These are phyloP conservation scores for Arenaria interpres DNA, from an alignment of 2,113 vertebrate species.

Conservation along the genomic window DNA sequence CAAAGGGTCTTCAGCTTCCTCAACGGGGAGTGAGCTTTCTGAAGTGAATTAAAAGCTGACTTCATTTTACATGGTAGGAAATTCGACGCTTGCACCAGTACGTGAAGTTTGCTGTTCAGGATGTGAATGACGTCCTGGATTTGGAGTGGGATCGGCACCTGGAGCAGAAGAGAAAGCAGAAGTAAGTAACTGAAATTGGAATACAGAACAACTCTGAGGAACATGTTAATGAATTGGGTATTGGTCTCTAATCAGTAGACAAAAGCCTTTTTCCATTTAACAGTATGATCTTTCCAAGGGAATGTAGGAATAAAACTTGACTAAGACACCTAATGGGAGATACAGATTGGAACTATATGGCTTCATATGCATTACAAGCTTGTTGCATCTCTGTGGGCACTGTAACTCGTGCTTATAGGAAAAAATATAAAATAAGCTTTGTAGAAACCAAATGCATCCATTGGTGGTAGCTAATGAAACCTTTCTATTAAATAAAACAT, in stretches of 20 bases:
- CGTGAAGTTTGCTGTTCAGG: constrained; percentile 91
- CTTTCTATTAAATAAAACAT: neutral
- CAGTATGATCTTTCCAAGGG: neutral
- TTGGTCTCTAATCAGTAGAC: neutral
- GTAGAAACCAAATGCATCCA: neutral
- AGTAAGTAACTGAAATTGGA: constrained; percentile 70
- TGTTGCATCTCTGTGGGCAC: neutral
- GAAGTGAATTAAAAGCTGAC: neutral
- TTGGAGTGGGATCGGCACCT: constrained; percentile 93
- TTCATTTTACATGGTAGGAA: constrained; percentile 75
- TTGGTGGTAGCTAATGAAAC: neutral
- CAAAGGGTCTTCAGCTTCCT: neutral
- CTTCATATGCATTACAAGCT: accelerated
- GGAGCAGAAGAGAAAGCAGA: constrained; percentile 89
- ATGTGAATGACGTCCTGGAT: constrained; percentile 93
- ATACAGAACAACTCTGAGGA: neutral
- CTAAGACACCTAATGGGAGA: neutral
- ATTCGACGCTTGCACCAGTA: constrained; percentile 94
- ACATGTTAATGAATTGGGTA: neutral
- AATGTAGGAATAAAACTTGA: neutral
- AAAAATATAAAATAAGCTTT: neutral
- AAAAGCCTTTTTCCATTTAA: neutral
- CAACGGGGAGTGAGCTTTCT: neutral
- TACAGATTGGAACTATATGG: neutral
- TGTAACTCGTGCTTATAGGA: neutral